Base-by-base conservation (phyloP, 2,797 vertebrate genomes). In the Fistularia commersonii region DNA sequence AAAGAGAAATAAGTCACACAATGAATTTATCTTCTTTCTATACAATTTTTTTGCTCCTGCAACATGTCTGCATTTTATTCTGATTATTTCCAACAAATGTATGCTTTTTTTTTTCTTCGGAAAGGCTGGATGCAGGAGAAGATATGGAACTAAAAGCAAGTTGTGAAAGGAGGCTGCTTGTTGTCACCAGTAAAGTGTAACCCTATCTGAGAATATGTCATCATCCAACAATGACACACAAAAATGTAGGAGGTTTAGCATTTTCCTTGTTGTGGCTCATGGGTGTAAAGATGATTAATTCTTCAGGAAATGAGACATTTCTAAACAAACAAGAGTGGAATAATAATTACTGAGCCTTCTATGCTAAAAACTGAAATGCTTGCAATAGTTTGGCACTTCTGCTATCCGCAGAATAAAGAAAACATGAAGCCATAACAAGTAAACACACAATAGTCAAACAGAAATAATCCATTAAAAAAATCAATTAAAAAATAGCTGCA, bases 401-500 rank as follows among this genome's bases (percentile, higher is more conserved):
- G 66, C 66, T 31, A 7, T 44, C 0, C 59, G 62, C 49, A 63
- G 32, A 60, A 33, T 3, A 32, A 59, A 62, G 2, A 32, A 48
- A 32, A 61, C 48, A 15, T 56, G n/a, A 67, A 64, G 51, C 15
- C 45, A 40, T 23, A 63, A 77, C 51, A 71, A 61, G 40, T 13
- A 69, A 72, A 55, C 58, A 71, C 54, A 49, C 68, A 67, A 72
- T 58, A 59, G 56, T 53, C 63, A 70, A 70, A 61, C 46, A 55
- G 35, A 41, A 14, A 59, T 45, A 53, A 54, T 43, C 45, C 63
- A 63, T 47, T 61, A 54, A 47, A 39, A 53, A 39, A 45, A 66
- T 33, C 8, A 33, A 47, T 46, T 14, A 49, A 44, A 59, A 76
- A 72, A 79, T 76, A 86, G 81, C 84, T 89, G 88, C 83, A 82